Evolutionary conservation across 2,797 vertebrate genomes (phyloP).

Genomic region (Luscinia megarhynchos): DNA sequence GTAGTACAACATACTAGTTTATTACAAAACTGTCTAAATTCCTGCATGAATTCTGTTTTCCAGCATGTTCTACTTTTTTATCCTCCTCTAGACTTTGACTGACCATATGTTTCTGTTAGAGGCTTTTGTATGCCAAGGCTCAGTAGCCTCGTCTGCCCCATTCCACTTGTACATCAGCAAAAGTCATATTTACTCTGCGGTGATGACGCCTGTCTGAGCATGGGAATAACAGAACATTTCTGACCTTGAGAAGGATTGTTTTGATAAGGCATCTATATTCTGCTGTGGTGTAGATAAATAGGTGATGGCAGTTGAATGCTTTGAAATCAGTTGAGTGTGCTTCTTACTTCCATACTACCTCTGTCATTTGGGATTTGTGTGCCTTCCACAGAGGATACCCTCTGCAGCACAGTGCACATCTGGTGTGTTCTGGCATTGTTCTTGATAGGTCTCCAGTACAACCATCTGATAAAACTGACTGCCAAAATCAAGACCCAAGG

Average conservation of each 20-base stretch:
- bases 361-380: background rate
- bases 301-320: background rate
- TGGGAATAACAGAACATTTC: background rate
- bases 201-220: background rate
- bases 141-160: background rate
- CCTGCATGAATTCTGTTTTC: background rate
- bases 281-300: background rate
- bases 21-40: background rate
- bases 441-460: slow-evolving; percentile 46
- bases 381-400: background rate
- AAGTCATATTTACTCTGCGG: background rate
- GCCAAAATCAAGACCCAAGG: slow-evolving; percentile 74
- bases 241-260: slow-evolving; percentile 16
- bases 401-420: slow-evolving; percentile 30
- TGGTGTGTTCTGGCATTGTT: slow-evolving; percentile 64
- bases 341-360: slow-evolving; percentile 21
- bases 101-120: accelerated
- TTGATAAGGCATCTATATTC: background rate
- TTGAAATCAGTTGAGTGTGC: background rate
- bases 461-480: slow-evolving; percentile 67
- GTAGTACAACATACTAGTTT: background rate
- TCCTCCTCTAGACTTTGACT: background rate
- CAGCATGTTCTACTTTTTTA: background rate
- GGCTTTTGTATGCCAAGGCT: background rate
- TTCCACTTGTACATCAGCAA: background rate